A percentile compares a stretch with the other conserved stretches of the same genome.
Evolutionary conservation across 2,888 invertebrate species (phyloP).

Genomic region (Amphipyra tragopoginis): DNA sequence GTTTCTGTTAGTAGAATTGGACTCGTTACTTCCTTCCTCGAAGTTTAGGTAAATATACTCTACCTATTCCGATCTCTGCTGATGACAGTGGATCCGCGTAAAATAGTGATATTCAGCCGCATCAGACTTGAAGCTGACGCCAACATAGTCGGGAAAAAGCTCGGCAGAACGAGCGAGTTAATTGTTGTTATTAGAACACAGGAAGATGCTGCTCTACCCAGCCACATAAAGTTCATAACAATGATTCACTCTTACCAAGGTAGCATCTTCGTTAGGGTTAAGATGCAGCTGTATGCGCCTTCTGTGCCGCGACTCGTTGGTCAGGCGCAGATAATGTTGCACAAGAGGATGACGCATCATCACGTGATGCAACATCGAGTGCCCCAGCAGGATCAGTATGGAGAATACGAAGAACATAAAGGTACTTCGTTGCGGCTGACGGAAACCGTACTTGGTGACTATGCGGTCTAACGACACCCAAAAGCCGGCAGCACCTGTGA

Average conservation of each 20-base stretch:
- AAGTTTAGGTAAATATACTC: too few species aligned
- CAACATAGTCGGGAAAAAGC: too few species aligned
- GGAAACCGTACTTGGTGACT: constrained; percentile 94
- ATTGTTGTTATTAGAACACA: too few species aligned
- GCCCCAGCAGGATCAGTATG: constrained; percentile 93
- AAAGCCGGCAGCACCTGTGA: constrained; percentile 95
- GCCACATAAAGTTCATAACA: too few species aligned
- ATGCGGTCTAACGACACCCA: constrained; percentile 96
- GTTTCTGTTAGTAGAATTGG: too few species aligned
- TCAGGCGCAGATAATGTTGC: constrained; percentile 94
- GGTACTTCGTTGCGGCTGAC: constrained; percentile 94
- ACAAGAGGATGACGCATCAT: constrained; percentile 95
- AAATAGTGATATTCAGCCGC: too few species aligned
- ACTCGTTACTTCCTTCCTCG: too few species aligned
- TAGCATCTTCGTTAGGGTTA: constrained; percentile 96
- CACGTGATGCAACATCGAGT: constrained; percentile 94
- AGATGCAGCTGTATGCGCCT: constrained; percentile 94
- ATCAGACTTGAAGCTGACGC: too few species aligned
- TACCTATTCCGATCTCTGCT: too few species aligned
- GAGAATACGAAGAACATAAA: constrained; percentile 96
- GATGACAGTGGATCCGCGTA: too few species aligned
- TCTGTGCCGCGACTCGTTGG: constrained; percentile 93
- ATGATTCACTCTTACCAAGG: constrained; percentile 89
- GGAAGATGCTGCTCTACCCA: too few species aligned
- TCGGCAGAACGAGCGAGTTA: too few species aligned